These are phyloP conservation scores for Acestrorhynchus altus DNA, from an alignment of 2,797 vertebrate species.

Conservation along the genomic window DNA sequence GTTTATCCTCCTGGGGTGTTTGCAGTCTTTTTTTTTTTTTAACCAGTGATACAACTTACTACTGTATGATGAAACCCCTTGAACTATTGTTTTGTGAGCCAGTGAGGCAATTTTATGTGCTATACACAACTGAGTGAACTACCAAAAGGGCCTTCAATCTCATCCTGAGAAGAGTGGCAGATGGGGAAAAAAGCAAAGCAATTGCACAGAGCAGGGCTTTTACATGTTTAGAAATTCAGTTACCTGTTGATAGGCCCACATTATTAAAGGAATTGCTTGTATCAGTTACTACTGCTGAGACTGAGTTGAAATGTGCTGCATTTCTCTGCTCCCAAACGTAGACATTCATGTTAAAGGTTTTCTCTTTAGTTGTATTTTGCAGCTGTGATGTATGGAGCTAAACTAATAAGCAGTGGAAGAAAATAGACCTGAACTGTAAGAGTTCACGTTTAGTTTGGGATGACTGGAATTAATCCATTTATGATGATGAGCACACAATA, in stretches of 20 bases:
- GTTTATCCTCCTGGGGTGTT: not conserved
- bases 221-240: not conserved
- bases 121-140: not conserved
- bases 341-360: too few relatives aligned
- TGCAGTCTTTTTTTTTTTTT: conserved; percentile 2
- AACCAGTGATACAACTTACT: not conserved
- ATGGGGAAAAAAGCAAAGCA: not conserved
- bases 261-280: not conserved
- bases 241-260: not conserved
- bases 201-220: not conserved
- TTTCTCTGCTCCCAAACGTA: too few relatives aligned
- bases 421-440: too few relatives aligned
- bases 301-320: too few relatives aligned
- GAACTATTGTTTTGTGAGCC: not conserved
- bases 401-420: too few relatives aligned
- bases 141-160: not conserved
- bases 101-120: not conserved
- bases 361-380: too few relatives aligned
- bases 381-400: too few relatives aligned
- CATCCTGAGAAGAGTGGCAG: not conserved
- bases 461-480: not conserved
- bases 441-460: not conserved
- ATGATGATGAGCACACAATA: not conserved
- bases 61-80: not conserved
- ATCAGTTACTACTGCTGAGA: not conserved